phyloP scores from a whole-genome alignment of 2,797 vertebrate species.

The Miichthys miiuy region DNA sequence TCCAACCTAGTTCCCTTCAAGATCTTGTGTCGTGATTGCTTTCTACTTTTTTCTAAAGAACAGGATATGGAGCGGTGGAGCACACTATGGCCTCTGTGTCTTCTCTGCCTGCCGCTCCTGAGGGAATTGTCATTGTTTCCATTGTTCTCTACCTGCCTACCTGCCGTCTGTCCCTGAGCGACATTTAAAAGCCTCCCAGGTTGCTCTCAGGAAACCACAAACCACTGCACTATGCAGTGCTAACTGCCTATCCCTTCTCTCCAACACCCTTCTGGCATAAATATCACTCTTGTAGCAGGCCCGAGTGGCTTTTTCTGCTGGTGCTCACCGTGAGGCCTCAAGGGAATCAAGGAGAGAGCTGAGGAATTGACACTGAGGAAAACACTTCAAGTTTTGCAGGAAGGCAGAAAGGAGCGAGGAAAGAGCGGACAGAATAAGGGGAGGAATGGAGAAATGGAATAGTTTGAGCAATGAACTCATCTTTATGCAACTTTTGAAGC shows the following conservation, averaged over 20 bases:
- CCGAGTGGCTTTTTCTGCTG: constrained; percentile 61
- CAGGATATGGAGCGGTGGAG: constrained; percentile 74
- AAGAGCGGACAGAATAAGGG: constrained; percentile 1
- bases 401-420: constrained; percentile 30
- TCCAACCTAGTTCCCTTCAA: constrained; percentile 65
- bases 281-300: constrained; percentile 68
- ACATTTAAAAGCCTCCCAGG: constrained; percentile 80
- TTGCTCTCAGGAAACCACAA: constrained; percentile 77
- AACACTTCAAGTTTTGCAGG: constrained; percentile 41
- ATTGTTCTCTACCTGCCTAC: constrained; percentile 79
- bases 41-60: constrained; percentile 76
- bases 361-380: constrained; percentile 54
- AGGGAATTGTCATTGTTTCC: constrained; percentile 76
- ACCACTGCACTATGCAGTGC: constrained; percentile 55
- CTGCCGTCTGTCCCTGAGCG: constrained; percentile 78
- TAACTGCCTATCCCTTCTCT: constrained; percentile 58
- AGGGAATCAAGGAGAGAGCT: constrained; percentile 49
- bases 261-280: constrained; percentile 73
- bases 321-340: constrained; percentile 43
- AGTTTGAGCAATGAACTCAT: not conserved
- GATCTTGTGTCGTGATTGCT: constrained; percentile 77
- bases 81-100: constrained; percentile 79
- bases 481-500: constrained; percentile 15
- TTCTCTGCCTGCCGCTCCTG: constrained; percentile 66
- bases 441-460: constrained; percentile 3